A percentile compares a stretch with the other conserved stretches of the same genome.
phyloP scores from a whole-genome alignment of 35 echinoderm and acorn worm genomes.

The Stichopus chloronotus region DNA sequence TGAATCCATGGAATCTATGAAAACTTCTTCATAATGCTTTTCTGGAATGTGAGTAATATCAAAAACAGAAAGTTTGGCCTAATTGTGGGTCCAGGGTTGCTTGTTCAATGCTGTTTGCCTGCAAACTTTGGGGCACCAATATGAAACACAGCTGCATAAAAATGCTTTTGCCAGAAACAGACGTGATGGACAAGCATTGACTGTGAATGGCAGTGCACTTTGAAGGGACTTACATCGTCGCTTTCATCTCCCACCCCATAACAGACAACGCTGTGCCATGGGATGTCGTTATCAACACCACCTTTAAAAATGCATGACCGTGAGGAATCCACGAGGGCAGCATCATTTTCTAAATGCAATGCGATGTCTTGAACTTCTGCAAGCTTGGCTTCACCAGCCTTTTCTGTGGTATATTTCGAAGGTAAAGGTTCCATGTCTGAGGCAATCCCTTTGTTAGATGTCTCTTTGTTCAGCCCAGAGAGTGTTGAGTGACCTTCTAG shows the following conservation, averaged over 20 bases:
- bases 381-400: neutral
- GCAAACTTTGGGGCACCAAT: too few species aligned
- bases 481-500: neutral
- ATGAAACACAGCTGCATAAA: too few species aligned
- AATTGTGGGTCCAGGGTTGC: too few species aligned
- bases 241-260: neutral
- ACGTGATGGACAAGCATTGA: too few species aligned
- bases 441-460: neutral
- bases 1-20: too few species aligned
- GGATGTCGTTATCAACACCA: conserved; percentile 23
- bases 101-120: too few species aligned
- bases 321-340: neutral
- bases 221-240: neutral
- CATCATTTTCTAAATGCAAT: conserved; percentile 2
- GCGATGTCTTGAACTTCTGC: neutral
- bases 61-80: too few species aligned
- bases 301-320: neutral
- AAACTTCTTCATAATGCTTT: too few species aligned
- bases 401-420: neutral
- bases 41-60: too few species aligned
- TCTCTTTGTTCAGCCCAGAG: neutral
- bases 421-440: neutral
- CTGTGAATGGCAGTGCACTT: neutral
- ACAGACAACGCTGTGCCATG: conserved; percentile 38
- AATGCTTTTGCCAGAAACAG: too few species aligned